These are phyloP conservation scores for Serilophus lunatus DNA, from an alignment of 2,113 vertebrate species.

Conservation along the genomic window DNA sequence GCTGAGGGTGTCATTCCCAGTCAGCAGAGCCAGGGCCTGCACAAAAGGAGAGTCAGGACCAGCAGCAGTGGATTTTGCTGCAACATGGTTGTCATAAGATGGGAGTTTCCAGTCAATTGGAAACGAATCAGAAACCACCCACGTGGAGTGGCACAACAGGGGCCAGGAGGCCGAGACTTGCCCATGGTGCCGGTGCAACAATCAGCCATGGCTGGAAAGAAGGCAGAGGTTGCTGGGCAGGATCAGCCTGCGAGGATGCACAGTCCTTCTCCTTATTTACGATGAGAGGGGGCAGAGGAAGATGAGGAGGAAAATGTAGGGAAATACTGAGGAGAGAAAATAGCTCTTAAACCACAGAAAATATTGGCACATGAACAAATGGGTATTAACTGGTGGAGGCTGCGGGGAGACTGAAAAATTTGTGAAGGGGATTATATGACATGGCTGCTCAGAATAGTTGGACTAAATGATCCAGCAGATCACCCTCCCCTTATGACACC, in stretches of 20 bases:
- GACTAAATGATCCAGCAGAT: neutral
- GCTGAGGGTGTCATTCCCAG: neutral
- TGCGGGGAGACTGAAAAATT: neutral
- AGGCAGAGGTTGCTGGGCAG: neutral
- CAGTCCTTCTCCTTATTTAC: neutral
- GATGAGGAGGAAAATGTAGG: neutral
- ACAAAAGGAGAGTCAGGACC: neutral
- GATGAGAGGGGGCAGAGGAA: neutral
- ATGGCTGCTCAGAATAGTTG: constrained; percentile 10
- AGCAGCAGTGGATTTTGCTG: neutral
- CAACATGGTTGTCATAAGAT: neutral
- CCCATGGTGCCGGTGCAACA: neutral
- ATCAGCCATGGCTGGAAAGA: rapidly evolving
- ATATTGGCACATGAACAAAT: neutral
- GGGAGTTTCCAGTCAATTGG: rapidly evolving
- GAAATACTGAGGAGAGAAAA: neutral
- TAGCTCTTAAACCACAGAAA: neutral
- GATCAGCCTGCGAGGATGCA: neutral
- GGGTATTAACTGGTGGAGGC: constrained; percentile 23
- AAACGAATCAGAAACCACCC: neutral
- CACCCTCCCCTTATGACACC: neutral
- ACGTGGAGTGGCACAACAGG: neutral
- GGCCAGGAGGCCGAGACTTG: rapidly evolving
- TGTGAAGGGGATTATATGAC: constrained; percentile 4
- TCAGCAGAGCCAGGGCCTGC: rapidly evolving